A percentile compares a stretch with the other conserved stretches of the same genome.
Conservation (phyloP, 2,888 invertebrate genomes). For the Minunthozetes semirufus region DNA sequence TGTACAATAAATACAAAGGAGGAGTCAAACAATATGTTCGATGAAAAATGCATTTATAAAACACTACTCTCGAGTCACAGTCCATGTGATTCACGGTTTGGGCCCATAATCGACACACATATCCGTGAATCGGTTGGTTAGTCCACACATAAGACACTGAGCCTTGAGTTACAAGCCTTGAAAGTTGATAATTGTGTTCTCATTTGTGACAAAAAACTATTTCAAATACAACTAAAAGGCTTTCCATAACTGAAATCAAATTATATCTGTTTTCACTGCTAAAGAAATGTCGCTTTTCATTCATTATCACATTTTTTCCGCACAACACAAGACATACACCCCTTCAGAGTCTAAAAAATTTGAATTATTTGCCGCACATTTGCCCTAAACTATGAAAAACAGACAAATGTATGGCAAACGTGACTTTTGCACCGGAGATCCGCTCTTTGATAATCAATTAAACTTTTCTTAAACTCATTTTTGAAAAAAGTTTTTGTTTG, state of each 20-base stretch:
- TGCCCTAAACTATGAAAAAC: not conserved
- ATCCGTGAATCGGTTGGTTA: slow-evolving; percentile 16
- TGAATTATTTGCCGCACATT: too few species aligned
- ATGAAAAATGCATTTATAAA: not conserved
- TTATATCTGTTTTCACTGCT: not conserved
- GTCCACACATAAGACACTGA: not conserved
- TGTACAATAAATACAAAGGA: slow-evolving; percentile 25
- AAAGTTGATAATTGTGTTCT: not conserved
- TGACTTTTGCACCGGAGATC: slow-evolving; percentile 7
- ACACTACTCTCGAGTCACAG: slow-evolving; percentile 1
- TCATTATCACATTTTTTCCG: not conserved
- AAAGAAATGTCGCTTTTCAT: not conserved
- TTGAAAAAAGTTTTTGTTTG: too few species aligned
- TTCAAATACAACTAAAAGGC: too few species aligned
- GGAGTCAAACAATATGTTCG: slow-evolving; percentile 18
- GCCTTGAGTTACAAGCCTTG: slow-evolving; percentile 1
- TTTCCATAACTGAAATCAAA: not conserved
- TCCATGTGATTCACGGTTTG: slow-evolving; percentile 15
- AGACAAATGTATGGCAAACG: not conserved
- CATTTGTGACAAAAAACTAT: too few species aligned
- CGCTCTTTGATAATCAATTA: not conserved
- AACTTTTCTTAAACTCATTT: too few species aligned
- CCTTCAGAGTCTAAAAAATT: not conserved
- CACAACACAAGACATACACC: not conserved
- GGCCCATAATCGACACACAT: slow-evolving; percentile 15